These are phyloP conservation scores for Riptortus pedestris DNA, from an alignment of 1,140 invertebrate genomes.

Conservation along the genomic window DNA sequence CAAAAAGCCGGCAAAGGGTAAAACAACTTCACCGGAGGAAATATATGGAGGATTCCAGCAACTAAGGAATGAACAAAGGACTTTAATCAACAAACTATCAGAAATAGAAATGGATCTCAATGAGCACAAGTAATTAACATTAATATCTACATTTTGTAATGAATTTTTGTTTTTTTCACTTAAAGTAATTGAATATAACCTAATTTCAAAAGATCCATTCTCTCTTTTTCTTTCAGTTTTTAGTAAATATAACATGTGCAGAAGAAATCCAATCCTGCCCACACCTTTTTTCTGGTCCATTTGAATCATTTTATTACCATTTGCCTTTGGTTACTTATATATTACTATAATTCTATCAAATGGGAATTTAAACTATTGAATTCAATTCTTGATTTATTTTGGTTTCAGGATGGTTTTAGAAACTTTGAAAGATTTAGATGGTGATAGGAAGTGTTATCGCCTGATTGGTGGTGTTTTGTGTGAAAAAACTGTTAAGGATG, in stretches of 20 bases:
- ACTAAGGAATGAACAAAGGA: conserved; percentile 75
- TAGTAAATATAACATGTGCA: too few species aligned
- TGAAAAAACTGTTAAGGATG: conserved; percentile 82
- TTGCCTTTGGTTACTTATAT: too few species aligned
- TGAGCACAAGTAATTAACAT: conserved; percentile 77
- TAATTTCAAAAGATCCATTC: too few species aligned
- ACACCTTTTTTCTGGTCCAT: too few species aligned
- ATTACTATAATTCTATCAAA: too few species aligned
- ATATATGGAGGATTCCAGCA: conserved; percentile 76
- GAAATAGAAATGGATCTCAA: conserved; percentile 88
- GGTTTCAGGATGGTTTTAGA: conserved; percentile 83
- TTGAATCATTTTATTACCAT: too few species aligned
- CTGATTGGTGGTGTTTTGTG: conserved; percentile 89
- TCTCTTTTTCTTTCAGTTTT: too few species aligned
- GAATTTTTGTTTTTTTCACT: background rate
- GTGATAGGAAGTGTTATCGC: conserved; percentile 79
- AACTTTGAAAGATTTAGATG: conserved; percentile 76
- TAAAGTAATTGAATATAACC: too few species aligned
- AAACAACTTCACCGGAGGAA: conserved; percentile 54
- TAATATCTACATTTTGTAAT: background rate
- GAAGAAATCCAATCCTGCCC: too few species aligned
- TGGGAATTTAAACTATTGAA: too few species aligned
- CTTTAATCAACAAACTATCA: conserved; percentile 71
- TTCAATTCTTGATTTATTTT: too few species aligned
- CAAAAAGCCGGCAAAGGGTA: conserved; percentile 25